Percentiles rank a stretch among this genome's conserved stretches.
These are phyloP conservation scores for Hydractinia echinata DNA, from an alignment of 30 jellyfish, hydroid and myxozoan genomes.

Conservation along the genomic window DNA sequence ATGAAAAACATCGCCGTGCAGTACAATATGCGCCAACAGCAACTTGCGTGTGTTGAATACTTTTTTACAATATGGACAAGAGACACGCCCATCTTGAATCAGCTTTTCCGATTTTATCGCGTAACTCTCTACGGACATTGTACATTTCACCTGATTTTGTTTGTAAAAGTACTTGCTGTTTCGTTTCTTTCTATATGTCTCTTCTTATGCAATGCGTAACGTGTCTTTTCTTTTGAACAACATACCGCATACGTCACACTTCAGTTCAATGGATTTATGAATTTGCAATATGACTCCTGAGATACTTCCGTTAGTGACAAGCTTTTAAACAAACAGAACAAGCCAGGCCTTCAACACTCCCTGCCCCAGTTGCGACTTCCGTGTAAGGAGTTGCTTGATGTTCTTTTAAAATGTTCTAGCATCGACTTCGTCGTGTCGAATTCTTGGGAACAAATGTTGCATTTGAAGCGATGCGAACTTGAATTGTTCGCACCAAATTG, in stretches of 20 bases:
- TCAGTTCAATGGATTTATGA: conserved; percentile 12
- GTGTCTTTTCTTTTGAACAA: conserved; percentile 15
- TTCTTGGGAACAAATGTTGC: conserved; percentile 1
- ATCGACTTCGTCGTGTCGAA: neutral
- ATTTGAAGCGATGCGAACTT: neutral
- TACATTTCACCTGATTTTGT: neutral
- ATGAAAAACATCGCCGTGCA: conserved; percentile 4
- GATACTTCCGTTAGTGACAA: neutral
- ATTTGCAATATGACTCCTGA: neutral
- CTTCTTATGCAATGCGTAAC: conserved; percentile 20
- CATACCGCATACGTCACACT: conserved; percentile 15
- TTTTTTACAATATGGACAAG: conserved; percentile 21
- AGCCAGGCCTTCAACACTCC: neutral
- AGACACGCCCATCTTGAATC: conserved; percentile 13
- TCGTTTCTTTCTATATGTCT: conserved; percentile 19
- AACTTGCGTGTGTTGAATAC: conserved; percentile 12
- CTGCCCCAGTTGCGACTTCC: neutral
- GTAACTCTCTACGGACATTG: neutral
- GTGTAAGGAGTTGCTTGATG: neutral
- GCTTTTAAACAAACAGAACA: conserved; percentile 9
- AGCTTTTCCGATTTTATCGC: conserved; percentile 8
- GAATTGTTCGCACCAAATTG: neutral
- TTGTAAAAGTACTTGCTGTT: neutral
- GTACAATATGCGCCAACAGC: conserved; percentile 9
- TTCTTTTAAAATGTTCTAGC: conserved; percentile 13